Conservation (phyloP, 2,888 invertebrate genomes). For the Eurytoma adleriae region DNA sequence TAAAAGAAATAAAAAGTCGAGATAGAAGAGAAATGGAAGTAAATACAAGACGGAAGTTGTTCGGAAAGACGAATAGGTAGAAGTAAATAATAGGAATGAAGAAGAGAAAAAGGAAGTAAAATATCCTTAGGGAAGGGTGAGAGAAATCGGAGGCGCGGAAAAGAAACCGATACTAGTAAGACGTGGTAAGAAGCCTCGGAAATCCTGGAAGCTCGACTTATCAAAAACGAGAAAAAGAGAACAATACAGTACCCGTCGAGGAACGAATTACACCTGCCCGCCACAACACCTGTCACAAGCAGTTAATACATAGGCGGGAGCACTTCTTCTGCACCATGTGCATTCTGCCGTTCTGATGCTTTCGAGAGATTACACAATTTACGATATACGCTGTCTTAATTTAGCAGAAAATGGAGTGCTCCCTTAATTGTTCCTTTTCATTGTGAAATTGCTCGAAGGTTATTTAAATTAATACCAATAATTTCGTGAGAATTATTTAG, state of each 20-base stretch:
- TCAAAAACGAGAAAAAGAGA: slow-evolving; percentile 29
- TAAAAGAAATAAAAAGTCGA: too few species aligned
- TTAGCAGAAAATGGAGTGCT: too few species aligned
- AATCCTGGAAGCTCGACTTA: slow-evolving; percentile 49
- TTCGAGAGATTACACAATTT: background rate
- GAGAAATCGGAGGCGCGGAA: background rate
- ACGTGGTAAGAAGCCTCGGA: slow-evolving; percentile 19
- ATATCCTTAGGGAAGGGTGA: background rate
- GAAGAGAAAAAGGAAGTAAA: background rate
- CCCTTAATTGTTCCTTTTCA: too few species aligned
- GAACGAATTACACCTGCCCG: slow-evolving; percentile 35
- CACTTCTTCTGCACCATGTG: background rate
- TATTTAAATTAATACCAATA: too few species aligned
- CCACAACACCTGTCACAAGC: slow-evolving; percentile 39
- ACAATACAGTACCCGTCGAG: slow-evolving; percentile 21
- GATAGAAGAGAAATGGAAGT: background rate
- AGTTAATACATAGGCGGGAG: slow-evolving; percentile 41
- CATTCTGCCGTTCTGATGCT: slow-evolving; percentile 5
- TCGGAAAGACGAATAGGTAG: background rate
- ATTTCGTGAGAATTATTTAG: too few species aligned
- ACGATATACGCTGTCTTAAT: background rate
- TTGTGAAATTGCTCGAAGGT: too few species aligned
- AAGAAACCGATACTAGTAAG: slow-evolving; percentile 9
- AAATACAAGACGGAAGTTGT: background rate
- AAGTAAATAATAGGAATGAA: background rate